Evolutionary conservation across 1,140 invertebrate species (phyloP).

Genomic region (Aphis craccivora): DNA sequence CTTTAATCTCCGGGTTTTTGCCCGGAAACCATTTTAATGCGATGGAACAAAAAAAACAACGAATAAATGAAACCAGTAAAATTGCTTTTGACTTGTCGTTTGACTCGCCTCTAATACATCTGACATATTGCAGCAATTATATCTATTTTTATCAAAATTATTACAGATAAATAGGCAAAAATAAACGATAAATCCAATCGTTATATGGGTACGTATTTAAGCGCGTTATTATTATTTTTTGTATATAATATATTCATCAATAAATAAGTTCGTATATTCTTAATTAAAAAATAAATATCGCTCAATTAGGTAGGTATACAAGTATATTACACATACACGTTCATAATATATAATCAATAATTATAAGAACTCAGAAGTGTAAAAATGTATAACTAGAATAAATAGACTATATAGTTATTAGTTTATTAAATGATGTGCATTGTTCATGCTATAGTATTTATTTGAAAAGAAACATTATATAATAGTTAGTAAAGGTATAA

Average conservation of each 20-base stretch:
- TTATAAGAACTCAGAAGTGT: neutral
- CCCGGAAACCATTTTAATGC: neutral
- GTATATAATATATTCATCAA: neutral
- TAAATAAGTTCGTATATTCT: neutral
- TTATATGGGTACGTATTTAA: too few relatives aligned
- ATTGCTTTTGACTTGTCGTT: neutral
- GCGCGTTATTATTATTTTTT: too few relatives aligned
- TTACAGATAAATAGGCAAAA: neutral
- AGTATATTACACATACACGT: neutral
- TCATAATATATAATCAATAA: too few relatives aligned
- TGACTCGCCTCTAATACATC: neutral
- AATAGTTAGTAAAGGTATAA: neutral
- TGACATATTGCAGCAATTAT: neutral
- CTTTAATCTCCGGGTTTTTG: neutral
- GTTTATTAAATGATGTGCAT: neutral
- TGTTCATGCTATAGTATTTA: neutral
- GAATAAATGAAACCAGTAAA: neutral
- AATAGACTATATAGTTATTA: too few relatives aligned
- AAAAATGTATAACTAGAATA: neutral
- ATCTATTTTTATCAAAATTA: neutral
- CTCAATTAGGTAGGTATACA: neutral
- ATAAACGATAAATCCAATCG: neutral
- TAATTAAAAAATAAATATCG: neutral
- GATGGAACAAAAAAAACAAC: neutral
- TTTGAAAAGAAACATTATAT: neutral